Percentiles rank a stretch among this genome's conserved stretches.
These are phyloP conservation scores for Cabera pusaria DNA, from an alignment of 2,888 invertebrate species.

Conservation along the genomic window DNA sequence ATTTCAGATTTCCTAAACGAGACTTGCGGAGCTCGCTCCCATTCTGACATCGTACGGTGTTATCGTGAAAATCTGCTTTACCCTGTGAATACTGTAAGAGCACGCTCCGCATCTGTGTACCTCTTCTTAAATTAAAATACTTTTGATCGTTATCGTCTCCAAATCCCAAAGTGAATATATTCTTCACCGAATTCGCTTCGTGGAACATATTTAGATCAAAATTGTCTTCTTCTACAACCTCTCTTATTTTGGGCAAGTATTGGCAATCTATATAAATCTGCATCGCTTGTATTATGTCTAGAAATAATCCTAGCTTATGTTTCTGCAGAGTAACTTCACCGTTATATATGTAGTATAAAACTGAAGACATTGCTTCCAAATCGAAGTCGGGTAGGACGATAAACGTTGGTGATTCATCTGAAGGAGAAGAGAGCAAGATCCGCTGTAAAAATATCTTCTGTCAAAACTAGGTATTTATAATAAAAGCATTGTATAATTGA, in stretches of 20 bases:
- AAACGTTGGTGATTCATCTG: constrained; percentile 80
- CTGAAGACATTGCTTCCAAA: constrained; percentile 83
- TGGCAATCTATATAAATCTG: constrained; percentile 65
- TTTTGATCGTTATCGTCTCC: constrained; percentile 36
- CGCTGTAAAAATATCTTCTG: constrained; percentile 45
- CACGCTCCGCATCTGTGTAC: constrained; percentile 36
- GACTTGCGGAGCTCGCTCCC: constrained; percentile 45
- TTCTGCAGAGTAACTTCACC: constrained; percentile 85
- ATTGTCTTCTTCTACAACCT: constrained; percentile 28
- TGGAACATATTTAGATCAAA: constrained; percentile 22
- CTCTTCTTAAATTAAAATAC: constrained; percentile 52
- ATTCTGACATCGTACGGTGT: constrained; percentile 43
- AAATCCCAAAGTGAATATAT: constrained; percentile 43
- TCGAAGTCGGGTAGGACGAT: constrained; percentile 87
- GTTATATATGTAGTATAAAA: constrained; percentile 87
- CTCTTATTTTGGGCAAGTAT: constrained; percentile 44
- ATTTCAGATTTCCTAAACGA: constrained; percentile 61
- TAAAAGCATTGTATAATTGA: background rate
- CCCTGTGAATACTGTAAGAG: constrained; percentile 41
- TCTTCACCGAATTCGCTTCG: constrained; percentile 30
- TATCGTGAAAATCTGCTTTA: constrained; percentile 46
- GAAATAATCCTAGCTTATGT: constrained; percentile 81
- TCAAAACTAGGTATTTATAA: constrained; percentile 12
- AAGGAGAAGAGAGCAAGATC: constrained; percentile 57
- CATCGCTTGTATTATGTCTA: constrained; percentile 79